Evolutionary conservation across 2,888 invertebrate species (phyloP).

Genomic region (Brenthis daphne): DNA sequence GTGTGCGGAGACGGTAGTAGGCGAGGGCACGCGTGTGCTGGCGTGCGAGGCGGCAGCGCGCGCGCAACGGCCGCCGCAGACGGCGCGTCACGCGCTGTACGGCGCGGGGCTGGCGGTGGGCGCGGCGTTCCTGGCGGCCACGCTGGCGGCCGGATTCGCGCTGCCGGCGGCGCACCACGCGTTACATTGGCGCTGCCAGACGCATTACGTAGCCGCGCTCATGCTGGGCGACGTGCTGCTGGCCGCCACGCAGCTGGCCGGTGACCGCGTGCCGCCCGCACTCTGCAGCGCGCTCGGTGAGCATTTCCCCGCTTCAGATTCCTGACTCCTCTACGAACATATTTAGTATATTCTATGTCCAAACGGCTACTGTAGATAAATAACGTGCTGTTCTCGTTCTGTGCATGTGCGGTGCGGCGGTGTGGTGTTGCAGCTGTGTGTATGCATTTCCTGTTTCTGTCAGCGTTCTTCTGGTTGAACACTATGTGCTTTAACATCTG

Average conservation of each 20-base stretch:
- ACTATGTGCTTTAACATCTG: slow-evolving; percentile 97
- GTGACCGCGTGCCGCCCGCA: slow-evolving; percentile 81
- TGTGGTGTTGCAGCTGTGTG: slow-evolving; percentile 84
- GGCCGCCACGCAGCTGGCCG: slow-evolving; percentile 88
- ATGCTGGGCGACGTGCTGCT: slow-evolving; percentile 90
- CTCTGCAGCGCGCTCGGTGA: slow-evolving; percentile 87
- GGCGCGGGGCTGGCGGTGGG: slow-evolving; percentile 90
- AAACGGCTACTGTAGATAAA: slow-evolving; percentile 29
- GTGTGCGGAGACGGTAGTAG: slow-evolving; percentile 80
- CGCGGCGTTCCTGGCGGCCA: slow-evolving; percentile 90
- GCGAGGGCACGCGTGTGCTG: slow-evolving; percentile 52
- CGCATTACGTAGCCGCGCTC: slow-evolving; percentile 92
- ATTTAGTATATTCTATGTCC: slow-evolving; percentile 22
- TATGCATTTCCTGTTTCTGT: slow-evolving; percentile 94
- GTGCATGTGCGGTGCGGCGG: slow-evolving; percentile 49
- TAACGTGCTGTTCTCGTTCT: slow-evolving; percentile 48
- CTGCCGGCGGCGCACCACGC: slow-evolving; percentile 92
- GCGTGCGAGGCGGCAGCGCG: slow-evolving; percentile 76
- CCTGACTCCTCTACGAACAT: not conserved
- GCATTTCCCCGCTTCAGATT: slow-evolving; percentile 47
- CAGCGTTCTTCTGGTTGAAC: slow-evolving; percentile 96
- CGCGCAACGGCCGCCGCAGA: slow-evolving; percentile 30
- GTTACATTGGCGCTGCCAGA: slow-evolving; percentile 94
- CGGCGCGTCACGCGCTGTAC: slow-evolving; percentile 85
- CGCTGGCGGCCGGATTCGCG: slow-evolving; percentile 89